Evolutionary conservation across 2,113 vertebrate species (phyloP), one percentile per base, ranked within the genome.

Genomic region (Haemorhous mexicanus): DNA sequence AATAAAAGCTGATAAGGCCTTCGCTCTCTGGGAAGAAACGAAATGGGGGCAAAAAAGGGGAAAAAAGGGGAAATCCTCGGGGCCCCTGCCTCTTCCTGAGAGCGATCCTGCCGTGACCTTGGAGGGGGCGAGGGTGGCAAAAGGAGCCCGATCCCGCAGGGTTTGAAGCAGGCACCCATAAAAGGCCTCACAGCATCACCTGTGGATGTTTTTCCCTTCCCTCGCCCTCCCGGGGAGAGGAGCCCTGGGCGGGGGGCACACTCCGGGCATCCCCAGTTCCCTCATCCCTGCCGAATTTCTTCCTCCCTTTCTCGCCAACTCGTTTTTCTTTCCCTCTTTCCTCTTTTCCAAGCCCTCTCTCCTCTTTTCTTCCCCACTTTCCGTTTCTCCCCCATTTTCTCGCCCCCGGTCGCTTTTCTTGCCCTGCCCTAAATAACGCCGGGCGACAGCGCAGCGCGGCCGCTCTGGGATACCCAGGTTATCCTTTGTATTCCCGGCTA

Each of bases 61-160:
- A 69, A 66, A 22, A 61, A 30, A 46, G 73, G 49, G 55, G 52
- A 62, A 88, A 61, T 19, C 22, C 58, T 11, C 46, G 22, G 66
- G 14, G 15, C 78, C 77, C 77, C 13, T 1, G 20, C 68, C 83
- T 27, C 26, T 50, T 90, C 86, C 56, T 35, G 84, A 39, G 49
- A 90, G 82, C 50, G 96, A 91, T 96, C 90, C 86, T 66, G 93
- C 84, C 95, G 21, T 95, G 97, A 96, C 94, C 94, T 95, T 92
- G 93, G 47, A n/a, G 91, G 84, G 89, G 5, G 52, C 50, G 28
- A 26, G 47, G 58, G 30, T 28, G 72, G 27, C 26, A 49, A 10
- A 17, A 68, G 41, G 52, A 68, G 50, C 55, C 84, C 44, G 19
- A 79, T 30, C 76, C n/a, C 35, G 59, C 53, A 37, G 76, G 28